These are phyloP conservation scores for Deilephila porcellus DNA, from an alignment of 2,888 invertebrate species.

Conservation along the genomic window DNA sequence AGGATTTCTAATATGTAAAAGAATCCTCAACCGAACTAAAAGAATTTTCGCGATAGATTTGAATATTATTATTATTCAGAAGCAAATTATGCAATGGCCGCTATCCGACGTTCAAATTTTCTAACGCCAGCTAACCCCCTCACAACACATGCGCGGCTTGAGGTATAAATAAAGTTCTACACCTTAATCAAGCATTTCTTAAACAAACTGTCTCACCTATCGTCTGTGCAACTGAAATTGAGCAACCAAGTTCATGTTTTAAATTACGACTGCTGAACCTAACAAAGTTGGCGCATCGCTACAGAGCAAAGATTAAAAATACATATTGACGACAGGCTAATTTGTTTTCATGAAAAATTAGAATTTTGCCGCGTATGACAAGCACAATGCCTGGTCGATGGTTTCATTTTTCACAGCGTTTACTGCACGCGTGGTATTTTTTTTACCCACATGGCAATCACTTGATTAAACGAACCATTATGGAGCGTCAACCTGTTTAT, in stretches of 20 bases:
- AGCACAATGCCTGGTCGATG: not conserved
- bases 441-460: constrained; percentile 34
- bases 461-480: constrained; percentile 43
- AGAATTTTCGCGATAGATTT: too few species aligned
- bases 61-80: too few species aligned
- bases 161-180: not conserved
- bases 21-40: too few species aligned
- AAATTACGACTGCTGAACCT: not conserved
- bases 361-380: not conserved
- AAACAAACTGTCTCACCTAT: not conserved
- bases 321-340: not conserved
- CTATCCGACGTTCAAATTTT: too few species aligned
- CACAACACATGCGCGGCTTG: too few species aligned
- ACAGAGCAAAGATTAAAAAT: not conserved
- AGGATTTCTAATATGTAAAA: too few species aligned
- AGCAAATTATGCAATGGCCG: too few species aligned
- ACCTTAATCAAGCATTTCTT: not conserved
- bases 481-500: constrained; percentile 44
- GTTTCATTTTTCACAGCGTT: constrained; percentile 10
- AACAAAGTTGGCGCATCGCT: not conserved
- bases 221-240: not conserved
- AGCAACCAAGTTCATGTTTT: not conserved
- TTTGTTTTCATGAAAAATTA: not conserved
- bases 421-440: constrained; percentile 26
- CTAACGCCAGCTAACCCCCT: too few species aligned